Percentiles rank a stretch among this genome's conserved stretches.
These are phyloP conservation scores for Hemiscyllium ocellatum DNA, from an alignment of 2,113 vertebrate species.

Conservation along the genomic window DNA sequence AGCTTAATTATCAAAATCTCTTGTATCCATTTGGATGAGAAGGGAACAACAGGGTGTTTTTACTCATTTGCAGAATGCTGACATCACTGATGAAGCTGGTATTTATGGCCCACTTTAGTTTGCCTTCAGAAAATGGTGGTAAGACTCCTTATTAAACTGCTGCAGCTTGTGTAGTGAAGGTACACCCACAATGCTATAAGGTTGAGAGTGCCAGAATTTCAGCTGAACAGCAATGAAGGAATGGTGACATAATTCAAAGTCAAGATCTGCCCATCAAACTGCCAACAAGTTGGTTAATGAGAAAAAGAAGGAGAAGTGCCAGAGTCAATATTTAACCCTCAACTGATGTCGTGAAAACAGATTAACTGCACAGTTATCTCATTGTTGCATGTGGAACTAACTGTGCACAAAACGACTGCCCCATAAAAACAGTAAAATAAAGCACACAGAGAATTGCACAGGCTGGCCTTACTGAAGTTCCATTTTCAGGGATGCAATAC, in stretches of 20 bases:
- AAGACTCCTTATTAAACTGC: not conserved
- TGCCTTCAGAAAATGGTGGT: not conserved
- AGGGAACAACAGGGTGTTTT: not conserved
- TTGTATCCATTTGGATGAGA: not conserved
- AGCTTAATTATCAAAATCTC: not conserved
- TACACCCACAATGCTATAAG: no score
- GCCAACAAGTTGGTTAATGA: not conserved
- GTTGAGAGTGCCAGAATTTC: no score
- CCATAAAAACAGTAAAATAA: not conserved
- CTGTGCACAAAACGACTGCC: not conserved
- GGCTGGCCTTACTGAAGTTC: no score
- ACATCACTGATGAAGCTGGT: not conserved
- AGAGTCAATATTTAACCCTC: not conserved
- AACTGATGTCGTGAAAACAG: not conserved
- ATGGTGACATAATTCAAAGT: no score
- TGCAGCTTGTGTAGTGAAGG: not conserved
- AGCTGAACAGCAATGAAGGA: no score
- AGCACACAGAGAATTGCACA: no score
- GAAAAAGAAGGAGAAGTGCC: not conserved
- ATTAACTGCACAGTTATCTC: not conserved
- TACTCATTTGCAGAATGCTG: not conserved
- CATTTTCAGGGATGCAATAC: no score
- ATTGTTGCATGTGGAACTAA: not conserved
- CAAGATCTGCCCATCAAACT: no score
- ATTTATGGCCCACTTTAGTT: not conserved